Percentiles rank a stretch among this genome's conserved stretches.
phyloP scores from a whole-genome alignment of 2,888 invertebrate species.

The Netelia melanura region DNA sequence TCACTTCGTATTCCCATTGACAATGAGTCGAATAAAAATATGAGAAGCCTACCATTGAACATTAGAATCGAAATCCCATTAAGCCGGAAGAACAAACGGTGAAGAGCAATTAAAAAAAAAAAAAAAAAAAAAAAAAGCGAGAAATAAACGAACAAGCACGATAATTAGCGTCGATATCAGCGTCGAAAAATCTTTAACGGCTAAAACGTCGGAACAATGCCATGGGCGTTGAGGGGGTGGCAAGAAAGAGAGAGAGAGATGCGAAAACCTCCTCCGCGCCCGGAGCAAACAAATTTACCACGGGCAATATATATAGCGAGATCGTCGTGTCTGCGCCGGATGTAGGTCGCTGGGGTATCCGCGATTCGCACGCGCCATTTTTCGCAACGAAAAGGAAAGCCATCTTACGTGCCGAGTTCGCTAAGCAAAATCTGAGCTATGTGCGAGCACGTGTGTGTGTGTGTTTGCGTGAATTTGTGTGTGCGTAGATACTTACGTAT shows the following conservation, averaged over 20 bases:
- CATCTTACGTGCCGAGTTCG: conserved; percentile 77
- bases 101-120: background rate
- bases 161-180: background rate
- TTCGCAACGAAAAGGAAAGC: conserved; percentile 85
- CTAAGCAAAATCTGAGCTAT: conserved; percentile 77
- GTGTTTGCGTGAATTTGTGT: conserved; percentile 8
- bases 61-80: background rate
- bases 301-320: conserved; percentile 16
- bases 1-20: background rate
- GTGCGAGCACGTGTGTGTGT: conserved; percentile 21
- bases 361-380: conserved; percentile 84
- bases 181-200: background rate
- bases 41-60: background rate
- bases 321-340: conserved; percentile 67
- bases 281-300: conserved; percentile 38
- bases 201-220: conserved; percentile 26
- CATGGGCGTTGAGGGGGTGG: conserved; percentile 22
- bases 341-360: conserved; percentile 82
- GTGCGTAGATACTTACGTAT: conserved; percentile 7
- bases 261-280: background rate
- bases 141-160: background rate
- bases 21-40: background rate
- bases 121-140: background rate
- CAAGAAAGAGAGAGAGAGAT: conserved; percentile 8
- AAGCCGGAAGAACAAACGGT: background rate